Evolutionary conservation across 2,888 invertebrate species (phyloP), one percentile per base, ranked within the genome.

Genomic region (Sipha maydis): DNA sequence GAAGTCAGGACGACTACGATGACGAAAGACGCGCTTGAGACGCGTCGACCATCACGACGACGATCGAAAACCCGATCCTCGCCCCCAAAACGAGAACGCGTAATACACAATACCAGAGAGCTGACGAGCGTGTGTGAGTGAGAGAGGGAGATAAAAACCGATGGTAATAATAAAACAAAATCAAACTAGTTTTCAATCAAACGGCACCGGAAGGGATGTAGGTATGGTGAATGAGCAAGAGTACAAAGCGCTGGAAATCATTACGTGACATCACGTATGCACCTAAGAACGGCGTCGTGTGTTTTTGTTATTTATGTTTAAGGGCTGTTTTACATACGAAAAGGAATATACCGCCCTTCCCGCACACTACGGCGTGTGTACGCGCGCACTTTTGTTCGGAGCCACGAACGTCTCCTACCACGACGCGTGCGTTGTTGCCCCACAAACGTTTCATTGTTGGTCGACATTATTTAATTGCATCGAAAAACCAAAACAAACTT

Each of bases 161-260:
- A 9, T 9, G 41, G 14, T 1, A 48, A 48, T 14, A 48, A 48
- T 48, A 48, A 48, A 48, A 48, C 14, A 11, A 48, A 48, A 48
- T 48, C 48, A 78, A 78, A 78, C 54, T 56, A 31, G 78, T 78
- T 78, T 78, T 31, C 31, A 31, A 31, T 31, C n/a, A 78, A 78
- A 34, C 56, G 78, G 9, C 14, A 21, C 28, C 56, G 25, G 54
- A 56, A 11, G 21, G 78, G 61, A 48, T 9, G 61, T 5, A 41
- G 11, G 8, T 41, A 9, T 19, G 25, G 61, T 61, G 48, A 61
- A 25, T 3, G 11, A 41, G 9, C 9, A 41, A 41, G 9, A 41
- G 41, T 54, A 54, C 17, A 54, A 9, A 54, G 28, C 54, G 28
- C 28, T 19, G 31, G 25, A 56, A 61, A 79, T 38, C 79, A 38